phyloP scores from a whole-genome alignment of 2,113 vertebrate species.

The Mormyrus iriodes region DNA sequence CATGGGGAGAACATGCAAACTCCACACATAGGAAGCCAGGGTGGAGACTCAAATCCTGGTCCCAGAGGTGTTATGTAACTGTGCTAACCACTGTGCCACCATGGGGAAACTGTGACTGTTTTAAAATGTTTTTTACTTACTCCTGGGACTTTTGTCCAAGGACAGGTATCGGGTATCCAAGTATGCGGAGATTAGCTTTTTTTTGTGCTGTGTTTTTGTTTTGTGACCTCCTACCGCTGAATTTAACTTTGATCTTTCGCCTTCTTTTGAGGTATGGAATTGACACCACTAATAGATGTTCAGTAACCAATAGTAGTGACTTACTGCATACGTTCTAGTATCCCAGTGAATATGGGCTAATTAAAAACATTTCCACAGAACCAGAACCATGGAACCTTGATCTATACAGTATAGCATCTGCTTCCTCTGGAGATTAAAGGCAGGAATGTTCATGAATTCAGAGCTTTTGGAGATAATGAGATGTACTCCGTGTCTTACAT shows the following conservation, averaged over 20 bases:
- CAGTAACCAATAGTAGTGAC: neutral
- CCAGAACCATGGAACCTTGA: neutral
- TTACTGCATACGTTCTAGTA: neutral
- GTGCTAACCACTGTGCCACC: neutral
- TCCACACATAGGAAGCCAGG: neutral
- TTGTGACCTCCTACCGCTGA: neutral
- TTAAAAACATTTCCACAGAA: neutral
- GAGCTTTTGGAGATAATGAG: neutral
- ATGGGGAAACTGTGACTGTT: neutral
- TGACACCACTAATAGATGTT: neutral
- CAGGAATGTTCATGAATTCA: neutral
- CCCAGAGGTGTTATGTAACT: neutral
- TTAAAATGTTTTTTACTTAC: neutral
- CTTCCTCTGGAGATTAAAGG: neutral
- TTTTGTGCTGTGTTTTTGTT: neutral
- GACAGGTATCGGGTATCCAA: neutral
- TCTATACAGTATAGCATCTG: neutral
- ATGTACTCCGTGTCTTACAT: neutral
- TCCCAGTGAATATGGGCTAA: neutral
- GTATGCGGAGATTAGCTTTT: neutral
- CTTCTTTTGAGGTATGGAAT: neutral
- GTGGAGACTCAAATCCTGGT: neutral
- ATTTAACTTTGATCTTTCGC: neutral
- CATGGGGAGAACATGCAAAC: neutral
- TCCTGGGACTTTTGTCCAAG: neutral